Evolutionary conservation across 2,888 invertebrate genomes (phyloP), one percentile per base, ranked within the genome.

Genomic region (Parnassius glacialis): DNA sequence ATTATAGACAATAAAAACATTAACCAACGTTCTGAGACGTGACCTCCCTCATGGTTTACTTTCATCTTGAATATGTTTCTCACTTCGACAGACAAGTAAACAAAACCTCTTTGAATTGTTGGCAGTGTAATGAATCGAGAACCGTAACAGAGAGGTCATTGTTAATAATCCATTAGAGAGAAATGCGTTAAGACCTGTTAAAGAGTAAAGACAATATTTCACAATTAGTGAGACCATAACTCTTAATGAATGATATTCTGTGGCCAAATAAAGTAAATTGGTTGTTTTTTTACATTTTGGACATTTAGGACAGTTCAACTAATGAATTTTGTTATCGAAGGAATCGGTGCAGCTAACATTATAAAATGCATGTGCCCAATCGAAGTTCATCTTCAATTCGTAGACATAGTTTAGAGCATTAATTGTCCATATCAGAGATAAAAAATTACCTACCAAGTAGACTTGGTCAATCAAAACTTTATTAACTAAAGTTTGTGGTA

Each of bases 1-100:
- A 71, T 72, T 73, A 69, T 74, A 76, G 74, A 71, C 57, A 64
- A 65, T 71, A 72, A 70, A 62, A 75, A 80, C 74, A 79, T 74
- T 73, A 79, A 74, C 73, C 78, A 78, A 74, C 65, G 65, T 63
- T 65, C 66, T 65, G 67, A 67, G 67, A 71, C 71, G 70, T 71
- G 74, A 75, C 75, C 75, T 77, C 70, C 64, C 68, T 67, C 68
- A 73, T 67, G 71, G 75, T 59, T 72, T 74, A 70, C 68, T 69
- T 66, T 64, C 62, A 61, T 68, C 60, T 63, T 65, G 59, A 67
- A 68, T 69, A 70, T 65, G 68, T 74, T 70, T 76, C 67, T 65
- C 64, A 67, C 70, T 69, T 66, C 64, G 76, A 74, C 74, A 70
- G 74, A 76, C 71, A 66, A 67, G 73, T 74, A 77, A 76, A 79